A percentile compares a stretch with the other conserved stretches of the same genome.
Conservation (phyloP, 2,113 vertebrate genomes). For the Odocoileus virginianus region DNA sequence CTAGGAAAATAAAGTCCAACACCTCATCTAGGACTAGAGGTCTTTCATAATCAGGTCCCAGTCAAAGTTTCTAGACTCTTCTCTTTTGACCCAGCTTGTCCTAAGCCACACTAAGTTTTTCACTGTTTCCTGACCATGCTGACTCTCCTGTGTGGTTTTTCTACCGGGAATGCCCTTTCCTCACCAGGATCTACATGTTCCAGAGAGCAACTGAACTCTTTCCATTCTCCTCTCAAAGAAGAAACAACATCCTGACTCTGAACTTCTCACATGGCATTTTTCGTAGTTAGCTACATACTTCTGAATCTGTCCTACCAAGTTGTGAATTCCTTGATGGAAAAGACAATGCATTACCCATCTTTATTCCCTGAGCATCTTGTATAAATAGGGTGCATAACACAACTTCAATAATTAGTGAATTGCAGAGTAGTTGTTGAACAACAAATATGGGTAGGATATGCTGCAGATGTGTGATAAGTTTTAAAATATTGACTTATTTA, state of each 20-base stretch:
- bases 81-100: neutral
- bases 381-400: neutral
- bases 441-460: neutral
- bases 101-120: neutral
- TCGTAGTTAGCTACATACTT: neutral
- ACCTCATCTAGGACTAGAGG: neutral
- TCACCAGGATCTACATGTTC: neutral
- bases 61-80: neutral
- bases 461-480: neutral
- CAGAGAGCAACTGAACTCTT: neutral
- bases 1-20: neutral
- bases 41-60: neutral
- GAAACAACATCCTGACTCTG: accelerated
- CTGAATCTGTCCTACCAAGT: neutral
- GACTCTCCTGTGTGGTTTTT: neutral
- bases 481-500: constrained; percentile 31
- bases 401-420: neutral
- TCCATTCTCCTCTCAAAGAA: neutral
- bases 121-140: neutral
- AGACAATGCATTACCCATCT: neutral
- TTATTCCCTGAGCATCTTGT: neutral
- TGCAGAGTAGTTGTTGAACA: neutral
- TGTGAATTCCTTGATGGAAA: neutral
- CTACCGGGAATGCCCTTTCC: neutral
- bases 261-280: neutral